Evolutionary conservation across 64 coral and sea anemone species (phyloP).

Genomic region (Pocillopora damicornis): DNA sequence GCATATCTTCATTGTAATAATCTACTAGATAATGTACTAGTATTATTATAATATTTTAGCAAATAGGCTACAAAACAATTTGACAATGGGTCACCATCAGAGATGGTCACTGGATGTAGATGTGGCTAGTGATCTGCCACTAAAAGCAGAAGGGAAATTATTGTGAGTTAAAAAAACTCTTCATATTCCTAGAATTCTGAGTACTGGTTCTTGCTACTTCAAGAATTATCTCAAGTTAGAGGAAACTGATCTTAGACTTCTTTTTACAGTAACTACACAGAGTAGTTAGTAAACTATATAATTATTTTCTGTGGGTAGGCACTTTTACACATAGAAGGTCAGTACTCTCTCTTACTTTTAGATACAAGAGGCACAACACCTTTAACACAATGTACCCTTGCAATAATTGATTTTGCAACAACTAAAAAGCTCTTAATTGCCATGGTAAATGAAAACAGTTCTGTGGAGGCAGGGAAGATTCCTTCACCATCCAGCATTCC

Average conservation of each 20-base stretch:
- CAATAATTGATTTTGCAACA: background rate
- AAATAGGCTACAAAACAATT: too few relatives aligned
- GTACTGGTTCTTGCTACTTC: too few relatives aligned
- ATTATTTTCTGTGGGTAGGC: background rate
- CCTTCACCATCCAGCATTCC: slow-evolving; percentile 3
- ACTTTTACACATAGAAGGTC: background rate
- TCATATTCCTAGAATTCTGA: background rate
- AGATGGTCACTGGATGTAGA: too few relatives aligned
- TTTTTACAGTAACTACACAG: too few relatives aligned
- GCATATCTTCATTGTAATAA: too few relatives aligned
- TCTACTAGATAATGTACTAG: too few relatives aligned
- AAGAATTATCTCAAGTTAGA: too few relatives aligned
- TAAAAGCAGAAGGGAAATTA: too few relatives aligned
- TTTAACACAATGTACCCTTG: slow-evolving; percentile 13
- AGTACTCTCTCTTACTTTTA: background rate
- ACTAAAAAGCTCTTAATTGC: background rate
- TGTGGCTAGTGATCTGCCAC: too few relatives aligned
- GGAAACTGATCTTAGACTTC: background rate
- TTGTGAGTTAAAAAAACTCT: background rate
- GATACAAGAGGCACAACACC: background rate
- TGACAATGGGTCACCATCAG: too few relatives aligned
- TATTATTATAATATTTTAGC: too few relatives aligned
- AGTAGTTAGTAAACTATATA: background rate
- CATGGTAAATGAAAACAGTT: background rate
- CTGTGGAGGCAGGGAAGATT: background rate